Base-by-base conservation (phyloP, 2,113 vertebrate genomes). In the Potamarius usumacintae region DNA sequence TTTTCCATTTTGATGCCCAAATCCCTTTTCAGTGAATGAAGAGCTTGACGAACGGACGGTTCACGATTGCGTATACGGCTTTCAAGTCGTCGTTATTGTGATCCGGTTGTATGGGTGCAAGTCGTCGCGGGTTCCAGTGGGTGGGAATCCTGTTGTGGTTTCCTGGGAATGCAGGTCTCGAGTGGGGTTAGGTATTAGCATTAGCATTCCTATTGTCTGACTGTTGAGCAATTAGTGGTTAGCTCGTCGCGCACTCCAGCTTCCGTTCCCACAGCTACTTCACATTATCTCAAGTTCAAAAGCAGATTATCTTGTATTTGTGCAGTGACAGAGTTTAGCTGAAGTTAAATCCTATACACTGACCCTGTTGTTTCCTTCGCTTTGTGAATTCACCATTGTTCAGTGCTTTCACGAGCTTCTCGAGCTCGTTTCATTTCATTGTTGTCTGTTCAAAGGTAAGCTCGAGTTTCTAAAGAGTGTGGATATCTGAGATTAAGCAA, bases 201-300 rank as follows among this genome's bases (percentile, higher is more conserved):
- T 89, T 88, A 92, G 89, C 83, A 89, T 89, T 89, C 34, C 30
- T 89, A 89, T 92, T 91, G 88, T 92, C 81, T 89, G 89, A 87
- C 88, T 88, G 62, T 62, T 53, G 82, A 83, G 86, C 88, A 92
- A 90, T 90, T 92, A 86, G 88, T 83, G 89, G 80, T 91, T 90
- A 90, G 88, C 89, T 76, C 20, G 30, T 87, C 85, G 85, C 30
- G 87, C 93, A 81, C 87, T 85, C 80, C 62, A 17, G 87, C 90
- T 94, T 95, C 94, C 92, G 91, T 94, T 95, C 94, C 92, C 95
- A 95, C 94, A 93, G 92, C 88, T 92, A 89, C 92, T 94, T 93
- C 91, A 89, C 91, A 94, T 95, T 94, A 94, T 90, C 90, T 82
- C 89, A 91, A 94, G 90, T 92, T 91, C 90, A 92, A 92, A 94